These are phyloP conservation scores for Chalcosyrphus nemorum DNA, from an alignment of 2,888 invertebrate genomes.

Conservation along the genomic window DNA sequence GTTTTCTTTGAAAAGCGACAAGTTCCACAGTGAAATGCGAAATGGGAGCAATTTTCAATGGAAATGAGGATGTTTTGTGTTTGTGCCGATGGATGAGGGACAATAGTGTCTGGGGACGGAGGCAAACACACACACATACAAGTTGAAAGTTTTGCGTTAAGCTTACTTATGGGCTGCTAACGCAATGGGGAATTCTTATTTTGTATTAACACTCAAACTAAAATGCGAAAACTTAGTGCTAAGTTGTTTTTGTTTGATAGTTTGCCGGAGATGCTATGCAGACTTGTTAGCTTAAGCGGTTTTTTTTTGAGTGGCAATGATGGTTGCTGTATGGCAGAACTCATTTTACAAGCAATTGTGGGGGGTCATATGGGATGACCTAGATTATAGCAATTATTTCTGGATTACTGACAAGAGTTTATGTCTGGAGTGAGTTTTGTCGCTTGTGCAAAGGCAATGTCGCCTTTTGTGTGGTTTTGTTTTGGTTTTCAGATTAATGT, in stretches of 20 bases:
- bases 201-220: conserved; percentile 23
- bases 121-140: too few species aligned
- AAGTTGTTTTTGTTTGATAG: conserved; percentile 27
- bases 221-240: conserved; percentile 3
- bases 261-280: not conserved
- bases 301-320: conserved; percentile 1
- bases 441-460: not conserved
- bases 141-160: conserved; percentile 31
- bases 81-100: not conserved
- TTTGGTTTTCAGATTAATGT: not conserved
- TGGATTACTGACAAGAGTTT: not conserved
- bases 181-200: conserved; percentile 1
- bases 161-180: conserved; percentile 5
- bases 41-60: conserved; percentile 28
- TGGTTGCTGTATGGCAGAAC: not conserved
- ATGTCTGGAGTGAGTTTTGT: not conserved
- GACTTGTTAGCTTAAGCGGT: not conserved
- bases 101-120: conserved; percentile 30
- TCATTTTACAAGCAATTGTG: not conserved
- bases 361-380: not conserved
- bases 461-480: not conserved
- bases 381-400: not conserved
- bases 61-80: conserved; percentile 10
- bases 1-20: conserved; percentile 7
- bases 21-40: not conserved